Evolutionary conservation across 2,888 invertebrate species (phyloP).

Genomic region (Spisula solida): DNA sequence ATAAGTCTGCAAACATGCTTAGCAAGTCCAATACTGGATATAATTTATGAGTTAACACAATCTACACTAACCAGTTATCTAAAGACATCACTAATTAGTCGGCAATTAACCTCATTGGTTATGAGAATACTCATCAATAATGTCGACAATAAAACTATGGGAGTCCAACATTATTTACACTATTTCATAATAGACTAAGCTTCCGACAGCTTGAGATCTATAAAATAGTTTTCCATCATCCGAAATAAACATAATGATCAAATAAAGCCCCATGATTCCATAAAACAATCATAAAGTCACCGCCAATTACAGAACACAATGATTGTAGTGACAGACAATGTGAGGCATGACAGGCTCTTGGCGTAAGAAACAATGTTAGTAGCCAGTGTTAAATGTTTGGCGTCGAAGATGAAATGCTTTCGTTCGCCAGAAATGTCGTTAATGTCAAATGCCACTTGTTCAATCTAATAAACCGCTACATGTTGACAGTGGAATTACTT

Average conservation of each 20-base stretch:
- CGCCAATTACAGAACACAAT: slow-evolving; percentile 13
- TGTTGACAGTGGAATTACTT: background rate
- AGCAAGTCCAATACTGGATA: background rate
- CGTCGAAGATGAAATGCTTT: slow-evolving; percentile 32
- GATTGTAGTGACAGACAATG: slow-evolving; percentile 21
- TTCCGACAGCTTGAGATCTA: background rate
- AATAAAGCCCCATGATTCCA: slow-evolving; percentile 13
- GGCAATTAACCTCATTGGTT: slow-evolving; percentile 10
- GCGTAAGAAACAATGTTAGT: slow-evolving; percentile 44
- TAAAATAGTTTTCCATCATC: slow-evolving; percentile 10
- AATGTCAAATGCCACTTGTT: slow-evolving; percentile 35
- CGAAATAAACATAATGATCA: background rate
- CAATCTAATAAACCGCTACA: background rate
- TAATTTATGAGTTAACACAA: background rate
- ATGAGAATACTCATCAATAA: background rate
- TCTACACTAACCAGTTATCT: background rate
- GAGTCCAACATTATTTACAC: background rate
- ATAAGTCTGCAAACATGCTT: background rate
- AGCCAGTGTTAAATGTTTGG: slow-evolving; percentile 45
- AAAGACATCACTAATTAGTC: slow-evolving; percentile 1
- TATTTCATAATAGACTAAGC: slow-evolving; percentile 12
- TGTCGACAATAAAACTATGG: background rate
- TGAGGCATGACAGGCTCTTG: slow-evolving; percentile 49
- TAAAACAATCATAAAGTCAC: slow-evolving; percentile 24
- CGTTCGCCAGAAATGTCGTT: slow-evolving; percentile 29